Percentiles rank a stretch among this genome's conserved stretches.
phyloP scores from a whole-genome alignment of 2,888 invertebrate genomes.

The Ophion ellenae region DNA sequence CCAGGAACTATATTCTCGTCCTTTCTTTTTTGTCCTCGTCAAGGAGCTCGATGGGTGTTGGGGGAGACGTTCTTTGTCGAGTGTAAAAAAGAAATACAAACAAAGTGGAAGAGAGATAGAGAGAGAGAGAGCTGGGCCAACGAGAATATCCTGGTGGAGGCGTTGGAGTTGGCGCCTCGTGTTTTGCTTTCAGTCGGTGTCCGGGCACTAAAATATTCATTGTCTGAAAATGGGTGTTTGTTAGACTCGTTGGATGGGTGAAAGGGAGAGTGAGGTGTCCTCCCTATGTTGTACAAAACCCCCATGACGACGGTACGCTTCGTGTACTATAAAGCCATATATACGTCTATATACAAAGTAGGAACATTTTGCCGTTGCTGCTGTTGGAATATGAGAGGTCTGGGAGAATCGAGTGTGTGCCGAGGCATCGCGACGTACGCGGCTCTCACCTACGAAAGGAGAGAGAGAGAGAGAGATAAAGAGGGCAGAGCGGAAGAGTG shows the following conservation, averaged over 20 bases:
- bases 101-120: slow-evolving; percentile 46
- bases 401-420: slow-evolving; percentile 42
- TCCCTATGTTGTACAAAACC: slow-evolving; percentile 35
- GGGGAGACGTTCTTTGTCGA: slow-evolving; percentile 19
- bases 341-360: slow-evolving; percentile 13
- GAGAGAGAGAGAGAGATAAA: slow-evolving; percentile 16
- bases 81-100: neutral
- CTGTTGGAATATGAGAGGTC: slow-evolving; percentile 35
- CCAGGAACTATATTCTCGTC: slow-evolving; percentile 13
- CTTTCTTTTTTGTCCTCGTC: slow-evolving; percentile 10
- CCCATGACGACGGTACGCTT: slow-evolving; percentile 36
- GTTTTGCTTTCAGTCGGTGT: slow-evolving; percentile 74
- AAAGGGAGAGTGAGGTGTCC: slow-evolving; percentile 56
- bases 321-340: neutral
- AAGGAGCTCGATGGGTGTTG: neutral
- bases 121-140: slow-evolving; percentile 60
- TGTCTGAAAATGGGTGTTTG: slow-evolving; percentile 79
- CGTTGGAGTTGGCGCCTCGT: slow-evolving; percentile 64
- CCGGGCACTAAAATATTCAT: slow-evolving; percentile 78
- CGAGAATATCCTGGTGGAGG: slow-evolving; percentile 11
- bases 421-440: slow-evolving; percentile 21
- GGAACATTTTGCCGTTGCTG: slow-evolving; percentile 18
- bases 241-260: slow-evolving; percentile 70
- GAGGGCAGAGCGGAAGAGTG: neutral
- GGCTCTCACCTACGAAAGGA: slow-evolving; percentile 19